Evolutionary conservation across 2,888 invertebrate genomes (phyloP).

Genomic region (Labia minor): DNA sequence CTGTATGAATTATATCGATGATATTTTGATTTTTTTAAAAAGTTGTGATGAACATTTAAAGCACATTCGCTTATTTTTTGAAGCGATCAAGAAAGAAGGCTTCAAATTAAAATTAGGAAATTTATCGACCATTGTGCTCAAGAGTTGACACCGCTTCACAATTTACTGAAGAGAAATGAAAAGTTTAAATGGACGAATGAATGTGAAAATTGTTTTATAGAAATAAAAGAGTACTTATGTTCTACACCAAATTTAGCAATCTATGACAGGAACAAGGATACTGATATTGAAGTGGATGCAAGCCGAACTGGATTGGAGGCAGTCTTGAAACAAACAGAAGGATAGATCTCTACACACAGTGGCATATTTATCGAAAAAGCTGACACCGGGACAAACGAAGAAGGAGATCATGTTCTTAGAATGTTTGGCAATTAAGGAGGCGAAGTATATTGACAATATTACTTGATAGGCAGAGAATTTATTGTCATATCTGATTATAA

Average conservation of each 20-base stretch:
- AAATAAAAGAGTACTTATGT: slow-evolving; percentile 26
- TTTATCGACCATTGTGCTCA: slow-evolving; percentile 24
- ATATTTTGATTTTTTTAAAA: slow-evolving; percentile 26
- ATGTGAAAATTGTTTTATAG: slow-evolving; percentile 24
- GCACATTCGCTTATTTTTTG: not conserved
- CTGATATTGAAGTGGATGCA: slow-evolving; percentile 26
- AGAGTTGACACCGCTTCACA: slow-evolving; percentile 26
- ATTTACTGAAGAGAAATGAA: slow-evolving; percentile 27
- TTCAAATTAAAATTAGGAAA: slow-evolving; percentile 21
- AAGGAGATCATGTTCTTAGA: slow-evolving; percentile 27
- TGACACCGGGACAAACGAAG: not conserved
- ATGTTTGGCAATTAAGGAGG: slow-evolving; percentile 27
- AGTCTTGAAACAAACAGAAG: slow-evolving; percentile 26
- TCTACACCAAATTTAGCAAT: slow-evolving; percentile 26
- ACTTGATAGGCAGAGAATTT: slow-evolving; percentile 26
- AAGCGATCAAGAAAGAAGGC: slow-evolving; percentile 19
- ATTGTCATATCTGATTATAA: slow-evolving; percentile 25
- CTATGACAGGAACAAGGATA: slow-evolving; percentile 24
- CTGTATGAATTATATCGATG: slow-evolving; percentile 18
- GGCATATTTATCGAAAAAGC: not conserved
- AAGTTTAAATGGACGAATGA: slow-evolving; percentile 25
- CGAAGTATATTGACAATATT: slow-evolving; percentile 27
- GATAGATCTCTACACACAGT: not conserved
- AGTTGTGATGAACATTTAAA: slow-evolving; percentile 24
- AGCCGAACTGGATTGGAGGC: slow-evolving; percentile 25